Evolutionary conservation across 2,797 vertebrate genomes (phyloP).

Genomic region (Enteromius mattozi): DNA sequence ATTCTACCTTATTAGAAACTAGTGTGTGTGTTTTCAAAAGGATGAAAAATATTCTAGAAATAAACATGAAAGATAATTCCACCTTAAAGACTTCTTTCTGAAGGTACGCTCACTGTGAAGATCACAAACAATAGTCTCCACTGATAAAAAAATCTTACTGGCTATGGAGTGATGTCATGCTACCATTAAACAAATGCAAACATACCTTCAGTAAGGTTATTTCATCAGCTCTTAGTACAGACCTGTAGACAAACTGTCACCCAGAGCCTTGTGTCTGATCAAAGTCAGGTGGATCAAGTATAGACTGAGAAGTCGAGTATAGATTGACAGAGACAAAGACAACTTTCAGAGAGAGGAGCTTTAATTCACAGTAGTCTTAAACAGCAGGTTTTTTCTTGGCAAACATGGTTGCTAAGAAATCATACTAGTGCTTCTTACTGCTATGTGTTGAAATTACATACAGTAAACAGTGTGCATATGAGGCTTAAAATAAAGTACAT

Average conservation of each 20-base stretch:
- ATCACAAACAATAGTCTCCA: constrained; percentile 27
- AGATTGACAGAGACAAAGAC: not conserved
- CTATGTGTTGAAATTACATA: constrained; percentile 41
- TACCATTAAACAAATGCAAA: not conserved
- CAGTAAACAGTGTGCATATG: constrained; percentile 31
- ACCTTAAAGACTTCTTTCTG: not conserved
- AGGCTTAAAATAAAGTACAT: constrained; percentile 42
- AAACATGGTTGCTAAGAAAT: constrained; percentile 35
- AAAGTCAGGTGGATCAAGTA: not conserved
- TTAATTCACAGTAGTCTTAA: constrained; percentile 55
- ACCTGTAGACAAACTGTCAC: constrained; percentile 8
- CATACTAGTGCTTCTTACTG: constrained; percentile 18
- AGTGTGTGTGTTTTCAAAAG: not conserved
- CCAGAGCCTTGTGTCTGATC: constrained; percentile 14
- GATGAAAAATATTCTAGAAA: not conserved
- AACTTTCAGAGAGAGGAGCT: constrained; percentile 28
- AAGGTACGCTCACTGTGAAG: not conserved
- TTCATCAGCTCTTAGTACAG: not conserved
- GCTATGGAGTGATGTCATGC: not conserved
- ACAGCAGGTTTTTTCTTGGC: constrained; percentile 36
- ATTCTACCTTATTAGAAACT: not conserved
- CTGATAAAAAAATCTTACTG: constrained; percentile 4
- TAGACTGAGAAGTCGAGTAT: no score
- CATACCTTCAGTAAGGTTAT: not conserved
- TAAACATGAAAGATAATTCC: constrained; percentile 20